Evolutionary conservation across 2,888 invertebrate species (phyloP).

Genomic region (Caenorhabditis doughertyi): DNA sequence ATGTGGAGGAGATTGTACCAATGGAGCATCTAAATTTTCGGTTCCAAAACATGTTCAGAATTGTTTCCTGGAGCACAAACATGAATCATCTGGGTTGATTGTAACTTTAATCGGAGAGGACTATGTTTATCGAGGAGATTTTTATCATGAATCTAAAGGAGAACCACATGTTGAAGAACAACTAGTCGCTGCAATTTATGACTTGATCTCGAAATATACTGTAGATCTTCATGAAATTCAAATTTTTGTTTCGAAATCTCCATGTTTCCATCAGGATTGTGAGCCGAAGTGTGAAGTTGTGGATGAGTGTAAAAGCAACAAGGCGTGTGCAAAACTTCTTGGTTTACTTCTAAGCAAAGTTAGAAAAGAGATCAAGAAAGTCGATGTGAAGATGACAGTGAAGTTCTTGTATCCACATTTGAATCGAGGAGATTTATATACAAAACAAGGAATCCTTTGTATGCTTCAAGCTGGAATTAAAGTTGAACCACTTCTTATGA

Average conservation of each 20-base stretch:
- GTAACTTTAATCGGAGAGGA: slow-evolving; percentile 82
- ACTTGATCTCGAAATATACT: slow-evolving; percentile 82
- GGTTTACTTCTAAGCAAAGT: slow-evolving; percentile 82
- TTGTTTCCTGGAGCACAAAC: slow-evolving; percentile 82
- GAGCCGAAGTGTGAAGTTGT: slow-evolving; percentile 83
- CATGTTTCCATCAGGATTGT: slow-evolving; percentile 83
- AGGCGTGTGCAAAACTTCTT: slow-evolving; percentile 82
- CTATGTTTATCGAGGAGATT: slow-evolving; percentile 82
- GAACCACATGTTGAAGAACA: slow-evolving; percentile 83
- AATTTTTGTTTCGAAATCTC: slow-evolving; percentile 82
- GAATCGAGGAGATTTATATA: slow-evolving; percentile 82
- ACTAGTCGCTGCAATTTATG: slow-evolving; percentile 82
- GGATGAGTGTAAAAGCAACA: slow-evolving; percentile 82
- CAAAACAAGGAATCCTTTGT: slow-evolving; percentile 82
- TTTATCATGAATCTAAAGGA: slow-evolving; percentile 82
- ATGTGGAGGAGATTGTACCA: slow-evolving; percentile 82
- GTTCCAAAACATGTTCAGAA: slow-evolving; percentile 83
- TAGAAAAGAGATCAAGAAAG: slow-evolving; percentile 82
- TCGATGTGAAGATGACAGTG: slow-evolving; percentile 83
- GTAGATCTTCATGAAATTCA: slow-evolving; percentile 82
- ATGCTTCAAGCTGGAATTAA: slow-evolving; percentile 82
- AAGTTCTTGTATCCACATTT: slow-evolving; percentile 83
- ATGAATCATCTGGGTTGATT: slow-evolving; percentile 82
- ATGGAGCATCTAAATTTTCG: slow-evolving; percentile 82
- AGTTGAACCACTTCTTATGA: slow-evolving; percentile 82